Evolutionary conservation across 2,797 vertebrate genomes (phyloP), one percentile per base, ranked within the genome.

Genomic region (Enoplosus armatus): DNA sequence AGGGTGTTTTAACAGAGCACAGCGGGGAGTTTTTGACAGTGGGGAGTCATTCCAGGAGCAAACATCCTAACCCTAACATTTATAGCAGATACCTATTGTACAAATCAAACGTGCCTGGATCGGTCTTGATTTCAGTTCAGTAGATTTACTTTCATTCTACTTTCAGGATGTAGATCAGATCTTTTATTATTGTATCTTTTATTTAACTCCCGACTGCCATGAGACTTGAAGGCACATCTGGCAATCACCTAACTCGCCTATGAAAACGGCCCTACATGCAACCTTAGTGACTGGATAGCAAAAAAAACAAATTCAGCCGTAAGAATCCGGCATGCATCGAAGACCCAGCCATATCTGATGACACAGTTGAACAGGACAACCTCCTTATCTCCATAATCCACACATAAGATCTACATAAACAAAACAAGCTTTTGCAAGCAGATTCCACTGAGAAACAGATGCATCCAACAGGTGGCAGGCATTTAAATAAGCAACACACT

Each of bases 381-480:
- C 39, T 55, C 22, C 12, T 59, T 22, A 61, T 74, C 24, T 39
- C 35, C 10, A 33, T 3, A 39, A 60, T 61, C 60, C 20, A 29
- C 24, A 45, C 4, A 5, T 11, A 56, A 53, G 16, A 67, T 20
- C 45, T 6, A 54, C 1, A 14, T 31, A 51, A 59, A 63, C 37
- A 11, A 31, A 31, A n/a, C 8, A 26, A 27, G 31, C 2, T 7
- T 27, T 8, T 47, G 20, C 12, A 2, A 3, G 6, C 6, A 20
- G 6, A 41, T 69, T 51, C 39, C 35, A 37, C 31, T 18, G 2
- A 31, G 14, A 43, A 70, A 62, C 41, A 62, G 59, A 55, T 61
- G 35, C 70, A 50, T 50, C 56, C 71, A 74, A 72, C 73, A 82
- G 59, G 79, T 73, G 70, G 41, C 31, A 37, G 22, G n/a, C 12